Evolutionary conservation across 2,888 invertebrate species (phyloP), one percentile per base, ranked within the genome.

Genomic region (Gnatocerus cornutus): DNA sequence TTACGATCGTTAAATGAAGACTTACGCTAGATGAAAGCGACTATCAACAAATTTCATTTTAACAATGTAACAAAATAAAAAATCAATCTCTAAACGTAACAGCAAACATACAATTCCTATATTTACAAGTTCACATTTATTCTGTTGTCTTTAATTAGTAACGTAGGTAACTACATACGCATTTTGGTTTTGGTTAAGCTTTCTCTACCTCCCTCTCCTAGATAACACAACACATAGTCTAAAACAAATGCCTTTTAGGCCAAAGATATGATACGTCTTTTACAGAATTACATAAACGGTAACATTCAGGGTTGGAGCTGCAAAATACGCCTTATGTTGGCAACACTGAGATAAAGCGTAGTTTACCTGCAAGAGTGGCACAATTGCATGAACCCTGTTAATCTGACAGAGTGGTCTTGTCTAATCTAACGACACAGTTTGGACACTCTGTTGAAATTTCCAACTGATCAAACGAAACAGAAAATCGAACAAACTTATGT

Each of bases 51-150:
- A 71, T 65, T 21, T 61, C 33, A 12, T 64, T 14, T 64, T 62
- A 62, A 68, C 68, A 56, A 56, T 63, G 41, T 67, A 73, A 69
- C 71, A 76, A 71, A 69, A 75, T 73, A 75, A 74, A 74, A 73
- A 77, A 77, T 61, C 53, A 68, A 62, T 68, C 39, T 63, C 68
- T 62, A 68, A 76, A 79, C 74, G 72, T 74, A 77, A 77, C 73
- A 76, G 75, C 75, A 50, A 58, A 76, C 75, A 77, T 78, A 78
- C 75, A 78, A 71, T 76, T 76, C 72, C 75, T 78, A 79, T 80
- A 81, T 81, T 77, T 82, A 82, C 80, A 80, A 76, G 68, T 79
- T 76, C 77, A 79, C 79, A 78, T 74, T 73, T 75, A 77, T 72
- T 75, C 73, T 75, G 69, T 68, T 63, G 62, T 68, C 61, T 68